Evolutionary conservation across 2,888 invertebrate species (phyloP).

Genomic region (Hoplodrina blanda): DNA sequence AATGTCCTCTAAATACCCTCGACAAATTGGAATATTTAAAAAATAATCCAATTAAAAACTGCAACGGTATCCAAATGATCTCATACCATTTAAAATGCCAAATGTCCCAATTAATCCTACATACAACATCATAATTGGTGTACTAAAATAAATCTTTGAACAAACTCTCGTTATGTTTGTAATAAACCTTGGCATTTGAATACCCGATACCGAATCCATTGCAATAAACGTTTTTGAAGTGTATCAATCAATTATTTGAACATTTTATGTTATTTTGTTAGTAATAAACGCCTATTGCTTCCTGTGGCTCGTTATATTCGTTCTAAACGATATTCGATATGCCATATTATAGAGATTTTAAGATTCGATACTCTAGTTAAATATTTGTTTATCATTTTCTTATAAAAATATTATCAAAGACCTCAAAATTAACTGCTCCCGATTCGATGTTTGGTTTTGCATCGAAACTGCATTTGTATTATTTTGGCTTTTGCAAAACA

Average conservation of each 20-base stretch:
- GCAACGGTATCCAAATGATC: slow-evolving; percentile 29
- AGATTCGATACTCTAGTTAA: slow-evolving; percentile 5
- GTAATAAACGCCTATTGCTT: slow-evolving; percentile 43
- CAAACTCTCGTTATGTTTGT: slow-evolving; percentile 59
- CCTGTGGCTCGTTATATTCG: slow-evolving; percentile 18
- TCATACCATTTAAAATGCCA: slow-evolving; percentile 28
- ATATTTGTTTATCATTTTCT: background rate
- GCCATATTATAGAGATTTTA: slow-evolving; percentile 3
- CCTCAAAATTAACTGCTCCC: background rate
- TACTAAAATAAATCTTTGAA: slow-evolving; percentile 53
- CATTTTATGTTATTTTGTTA: slow-evolving; percentile 30
- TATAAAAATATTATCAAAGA: no score
- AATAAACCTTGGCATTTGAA: slow-evolving; percentile 82
- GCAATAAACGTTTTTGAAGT: slow-evolving; percentile 69
- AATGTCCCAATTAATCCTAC: slow-evolving; percentile 35
- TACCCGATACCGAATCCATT: slow-evolving; percentile 73
- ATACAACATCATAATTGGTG: slow-evolving; percentile 43
- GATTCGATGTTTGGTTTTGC: background rate
- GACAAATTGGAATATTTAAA: slow-evolving; percentile 22
- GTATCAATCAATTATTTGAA: slow-evolving; percentile 71
- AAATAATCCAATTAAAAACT: slow-evolving; percentile 24
- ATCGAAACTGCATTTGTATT: background rate
- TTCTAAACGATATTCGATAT: slow-evolving; percentile 25
- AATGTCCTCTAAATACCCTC: slow-evolving; percentile 6
- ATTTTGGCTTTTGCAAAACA: background rate